Evolutionary conservation across 2,797 vertebrate genomes (phyloP).

Genomic region (Poeciliopsis presidionis): DNA sequence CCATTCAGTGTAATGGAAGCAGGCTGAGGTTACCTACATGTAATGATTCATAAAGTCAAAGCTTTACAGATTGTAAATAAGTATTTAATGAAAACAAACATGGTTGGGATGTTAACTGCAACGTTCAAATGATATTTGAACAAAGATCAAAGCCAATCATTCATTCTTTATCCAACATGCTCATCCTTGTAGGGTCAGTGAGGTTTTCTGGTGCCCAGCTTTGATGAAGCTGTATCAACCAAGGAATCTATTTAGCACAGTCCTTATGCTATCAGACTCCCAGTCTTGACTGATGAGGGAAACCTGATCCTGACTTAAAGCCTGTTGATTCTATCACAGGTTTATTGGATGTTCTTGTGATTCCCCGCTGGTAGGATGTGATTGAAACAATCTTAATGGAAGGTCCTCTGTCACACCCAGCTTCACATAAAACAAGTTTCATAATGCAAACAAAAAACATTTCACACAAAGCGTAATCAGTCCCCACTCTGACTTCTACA

Average conservation of each 20-base stretch:
- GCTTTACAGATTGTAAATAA: background rate
- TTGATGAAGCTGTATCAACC: background rate
- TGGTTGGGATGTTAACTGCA: background rate
- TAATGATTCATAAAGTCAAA: background rate
- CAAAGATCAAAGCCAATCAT: background rate
- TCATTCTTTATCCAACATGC: too few relatives aligned
- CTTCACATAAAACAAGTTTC: background rate
- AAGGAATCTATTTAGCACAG: background rate
- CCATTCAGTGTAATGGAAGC: slow-evolving; percentile 12
- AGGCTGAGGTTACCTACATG: background rate
- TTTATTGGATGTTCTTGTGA: background rate
- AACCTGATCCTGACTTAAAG: background rate
- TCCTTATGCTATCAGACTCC: background rate
- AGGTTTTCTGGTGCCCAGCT: too few relatives aligned
- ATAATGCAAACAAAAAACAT: background rate
- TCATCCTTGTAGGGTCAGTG: too few relatives aligned
- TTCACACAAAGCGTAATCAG: too few relatives aligned
- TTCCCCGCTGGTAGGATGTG: background rate
- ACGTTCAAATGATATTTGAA: background rate
- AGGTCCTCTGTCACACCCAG: background rate
- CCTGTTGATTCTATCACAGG: background rate
- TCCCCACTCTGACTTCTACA: too few relatives aligned
- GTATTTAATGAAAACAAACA: background rate
- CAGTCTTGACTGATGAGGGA: background rate
- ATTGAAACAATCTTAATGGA: background rate